Evolutionary conservation across 2,113 vertebrate species (phyloP), one percentile per base, ranked within the genome.

Genomic region (Suricata suricatta): DNA sequence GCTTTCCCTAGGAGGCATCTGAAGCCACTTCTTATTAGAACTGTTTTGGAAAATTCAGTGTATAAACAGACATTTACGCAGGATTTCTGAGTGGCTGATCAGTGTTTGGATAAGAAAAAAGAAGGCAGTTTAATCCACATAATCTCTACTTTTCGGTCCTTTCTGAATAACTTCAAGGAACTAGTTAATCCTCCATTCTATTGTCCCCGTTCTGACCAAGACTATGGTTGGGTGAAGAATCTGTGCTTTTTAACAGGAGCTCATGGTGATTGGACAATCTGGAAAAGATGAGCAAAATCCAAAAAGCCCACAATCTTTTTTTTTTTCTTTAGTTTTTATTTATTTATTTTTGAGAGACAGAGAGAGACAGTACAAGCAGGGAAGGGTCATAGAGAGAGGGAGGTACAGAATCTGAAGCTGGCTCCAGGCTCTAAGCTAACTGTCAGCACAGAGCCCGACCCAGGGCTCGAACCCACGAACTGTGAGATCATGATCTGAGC

Each of bases 11-110:
- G n/a, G 47, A 91, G 83, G 71, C 79, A 97, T 72, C 44, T 80
- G 91, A 92, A 96, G 52, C 31, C 52, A 90, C 41, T 96, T 90
- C 47, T 93, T 82, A 88, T 31, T 84, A 86, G 63, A 93, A 98
- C 79, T 83, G n/a, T 96, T 95, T 90, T 93, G 29, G 71, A 96
- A 85, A 95, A 90, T 69, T 83, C 54, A 77, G 47, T 29, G 21
- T 52, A 77, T 95, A 88, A 94, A 93, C 63, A 96, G 82, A 66
- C 25, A 7, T 54, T 35, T 69, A 44, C 50, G 64, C 52, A 54
- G 85, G 88, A 93, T 81, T 85, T 50, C 47, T 93, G 29, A 84
- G 69, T 68, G n/a, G 66, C 27, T 89, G 31, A 95, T 84, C 44
- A 76, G 86, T 76, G 72, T 97, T 91, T 96, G 66, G 47, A 52